Conservation (phyloP, 1,140 invertebrate genomes). For the Eufriesea mexicana region DNA sequence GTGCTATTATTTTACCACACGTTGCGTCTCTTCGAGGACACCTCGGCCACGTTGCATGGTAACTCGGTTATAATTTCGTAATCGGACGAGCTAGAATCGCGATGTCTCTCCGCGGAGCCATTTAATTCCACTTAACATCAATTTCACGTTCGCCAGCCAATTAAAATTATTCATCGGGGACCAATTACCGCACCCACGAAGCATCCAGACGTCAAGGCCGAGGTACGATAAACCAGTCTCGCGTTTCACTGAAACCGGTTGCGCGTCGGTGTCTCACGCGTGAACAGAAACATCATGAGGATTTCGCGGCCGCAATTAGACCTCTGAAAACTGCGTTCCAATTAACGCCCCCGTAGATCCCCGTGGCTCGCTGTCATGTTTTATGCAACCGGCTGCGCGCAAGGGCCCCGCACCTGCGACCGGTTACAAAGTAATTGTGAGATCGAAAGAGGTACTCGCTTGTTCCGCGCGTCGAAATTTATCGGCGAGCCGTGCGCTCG, state of each 20-base stretch:
- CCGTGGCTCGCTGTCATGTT: constrained; percentile 16
- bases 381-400: constrained; percentile 29
- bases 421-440: constrained; percentile 24
- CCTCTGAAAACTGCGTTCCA: constrained; percentile 42
- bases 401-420: constrained; percentile 23
- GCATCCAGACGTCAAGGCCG: constrained; percentile 7
- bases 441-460: not conserved
- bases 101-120: not conserved
- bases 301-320: constrained; percentile 44
- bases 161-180: constrained; percentile 38
- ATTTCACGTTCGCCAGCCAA: constrained; percentile 30
- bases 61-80: not conserved
- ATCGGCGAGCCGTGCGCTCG: not conserved
- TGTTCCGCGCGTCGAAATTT: not conserved
- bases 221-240: constrained; percentile 25
- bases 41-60: not conserved
- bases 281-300: constrained; percentile 15
- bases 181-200: constrained; percentile 31
- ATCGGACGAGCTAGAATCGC: not conserved
- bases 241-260: constrained; percentile 38
- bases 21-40: too few species aligned
- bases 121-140: constrained; percentile 32
- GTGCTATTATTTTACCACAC: not conserved
- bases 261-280: not conserved
- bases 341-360: constrained; percentile 46